Base-by-base conservation (phyloP, 2,797 vertebrate species). In the Peromyscus nudipes region DNA sequence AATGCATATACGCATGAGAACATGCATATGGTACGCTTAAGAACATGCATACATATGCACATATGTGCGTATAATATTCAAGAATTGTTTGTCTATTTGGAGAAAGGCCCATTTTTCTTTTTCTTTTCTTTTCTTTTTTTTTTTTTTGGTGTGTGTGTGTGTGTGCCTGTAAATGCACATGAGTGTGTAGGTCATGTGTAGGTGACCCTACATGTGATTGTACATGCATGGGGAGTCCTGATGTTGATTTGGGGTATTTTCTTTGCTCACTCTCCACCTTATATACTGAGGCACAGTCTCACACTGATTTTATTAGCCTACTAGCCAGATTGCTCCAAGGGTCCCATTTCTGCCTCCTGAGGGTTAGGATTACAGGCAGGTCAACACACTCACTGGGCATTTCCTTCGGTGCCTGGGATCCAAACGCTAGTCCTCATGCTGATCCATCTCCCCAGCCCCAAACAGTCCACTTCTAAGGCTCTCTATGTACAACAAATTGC, bases 41-140 rank as follows among this genome's bases (percentile, higher is more conserved):
- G 3, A 55, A n/a, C 31, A 82, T 6, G 13, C 19, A 46, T 4
- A n/a, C 8, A 31, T 12, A 49, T 12, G 60, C 14, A 29, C 4
- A 2, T 27, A 8, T 37, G 3, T 13, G 25, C 10, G n/a, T 1
- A 73, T 4, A 13, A 83, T 3, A 65, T 1, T 60, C 0, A 55
- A 29, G 31, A 34, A 64, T 81, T 11, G 23, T 76, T 62, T 57
- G 64, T 55, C 4, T 27, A 89, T 46, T 17, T 88, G 71, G 76
- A 92, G 76, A 62, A 83, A 77, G 25, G 6, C 10, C 29, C 10
- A n/a, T 29, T 60, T 69, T n/a, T 31, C 17, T 40, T 40, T 40
- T 40, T 40, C 40, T 40, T 40, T n/a, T n/a, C n/a, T n/a, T n/a
- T n/a, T n/a, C n/a, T n/a, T n/a, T n/a, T n/a, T n/a, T n/a, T n/a